Conservation (phyloP, 2,888 invertebrate species). For the Selenia dentaria region DNA sequence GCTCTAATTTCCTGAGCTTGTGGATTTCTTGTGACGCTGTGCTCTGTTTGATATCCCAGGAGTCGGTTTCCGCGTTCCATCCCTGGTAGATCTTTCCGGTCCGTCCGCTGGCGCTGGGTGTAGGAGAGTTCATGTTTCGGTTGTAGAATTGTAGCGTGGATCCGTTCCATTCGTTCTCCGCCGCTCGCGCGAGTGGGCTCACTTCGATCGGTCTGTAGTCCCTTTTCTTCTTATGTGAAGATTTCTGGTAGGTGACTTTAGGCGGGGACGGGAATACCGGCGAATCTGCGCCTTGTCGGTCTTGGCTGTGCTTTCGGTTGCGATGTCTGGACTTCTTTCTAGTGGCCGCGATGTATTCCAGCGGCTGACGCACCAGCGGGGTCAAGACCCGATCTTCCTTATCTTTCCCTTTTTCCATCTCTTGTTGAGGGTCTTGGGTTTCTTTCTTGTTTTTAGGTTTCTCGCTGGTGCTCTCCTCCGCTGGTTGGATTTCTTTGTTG, state of each 20-base stretch:
- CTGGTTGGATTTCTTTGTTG: slow-evolving; percentile 62
- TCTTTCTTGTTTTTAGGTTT: slow-evolving; percentile 46
- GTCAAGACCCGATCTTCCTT: slow-evolving; percentile 83
- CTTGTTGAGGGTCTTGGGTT: slow-evolving; percentile 39
- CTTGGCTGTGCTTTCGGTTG: slow-evolving; percentile 86
- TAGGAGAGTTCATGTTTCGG: slow-evolving; percentile 84
- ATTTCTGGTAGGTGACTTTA: slow-evolving; percentile 85
- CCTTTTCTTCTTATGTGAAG: slow-evolving; percentile 83
- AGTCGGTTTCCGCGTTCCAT: slow-evolving; percentile 77
- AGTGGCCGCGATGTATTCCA: slow-evolving; percentile 90
- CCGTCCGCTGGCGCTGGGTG: slow-evolving; percentile 81
- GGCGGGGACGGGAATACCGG: slow-evolving; percentile 88
- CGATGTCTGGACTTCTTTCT: slow-evolving; percentile 89
- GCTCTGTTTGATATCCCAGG: slow-evolving; percentile 84
- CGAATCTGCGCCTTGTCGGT: slow-evolving; percentile 87
- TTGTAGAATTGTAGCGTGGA: slow-evolving; percentile 89
- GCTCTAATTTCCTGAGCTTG: slow-evolving; percentile 91
- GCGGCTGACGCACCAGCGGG: slow-evolving; percentile 88
- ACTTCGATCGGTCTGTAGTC: slow-evolving; percentile 84
- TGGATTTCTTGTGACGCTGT: slow-evolving; percentile 93
- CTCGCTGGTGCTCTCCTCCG: slow-evolving; percentile 57
- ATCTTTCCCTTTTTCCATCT: slow-evolving; percentile 53
- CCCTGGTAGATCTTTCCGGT: slow-evolving; percentile 78
- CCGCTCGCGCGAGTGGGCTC: slow-evolving; percentile 73
- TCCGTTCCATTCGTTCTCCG: slow-evolving; percentile 87